Conservation (phyloP, 2,797 vertebrate genomes). For the Chelon auratus region DNA sequence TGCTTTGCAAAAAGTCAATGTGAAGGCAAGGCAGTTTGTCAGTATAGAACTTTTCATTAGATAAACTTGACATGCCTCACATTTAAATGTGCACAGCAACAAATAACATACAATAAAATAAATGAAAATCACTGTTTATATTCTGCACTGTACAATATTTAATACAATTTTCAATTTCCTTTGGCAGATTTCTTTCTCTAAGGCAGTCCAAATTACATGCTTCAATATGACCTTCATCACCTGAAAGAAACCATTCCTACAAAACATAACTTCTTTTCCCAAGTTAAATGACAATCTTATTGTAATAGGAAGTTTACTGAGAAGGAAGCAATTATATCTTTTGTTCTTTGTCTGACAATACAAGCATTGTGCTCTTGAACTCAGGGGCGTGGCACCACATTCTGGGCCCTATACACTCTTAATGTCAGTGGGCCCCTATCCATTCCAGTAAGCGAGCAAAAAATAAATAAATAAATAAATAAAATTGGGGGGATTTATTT, state of each 20-base stretch:
- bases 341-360: conserved; percentile 15
- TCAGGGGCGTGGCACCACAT: too few relatives aligned
- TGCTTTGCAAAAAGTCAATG: conserved; percentile 9
- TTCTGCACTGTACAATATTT: not conserved
- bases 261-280: not conserved
- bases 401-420: too few relatives aligned
- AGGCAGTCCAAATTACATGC: conserved; percentile 71
- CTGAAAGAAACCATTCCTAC: not conserved
- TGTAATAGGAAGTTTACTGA: not conserved
- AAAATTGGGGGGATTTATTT: too few relatives aligned
- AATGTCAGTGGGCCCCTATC: too few relatives aligned
- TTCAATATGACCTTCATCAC: conserved; percentile 72
- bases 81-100: not conserved
- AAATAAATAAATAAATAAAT: too few relatives aligned
- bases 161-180: not conserved
- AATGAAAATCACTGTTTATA: not conserved
- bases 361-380: conserved; percentile 30
- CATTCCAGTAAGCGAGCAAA: too few relatives aligned
- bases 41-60: conserved; percentile 2
- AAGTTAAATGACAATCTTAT: not conserved
- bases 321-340: too few relatives aligned
- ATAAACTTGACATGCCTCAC: not conserved
- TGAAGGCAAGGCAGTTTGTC: not conserved
- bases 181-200: not conserved
- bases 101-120: not conserved